These are phyloP conservation scores for Syrphus vitripennis DNA, from an alignment of 2,888 invertebrate species.

Conservation along the genomic window DNA sequence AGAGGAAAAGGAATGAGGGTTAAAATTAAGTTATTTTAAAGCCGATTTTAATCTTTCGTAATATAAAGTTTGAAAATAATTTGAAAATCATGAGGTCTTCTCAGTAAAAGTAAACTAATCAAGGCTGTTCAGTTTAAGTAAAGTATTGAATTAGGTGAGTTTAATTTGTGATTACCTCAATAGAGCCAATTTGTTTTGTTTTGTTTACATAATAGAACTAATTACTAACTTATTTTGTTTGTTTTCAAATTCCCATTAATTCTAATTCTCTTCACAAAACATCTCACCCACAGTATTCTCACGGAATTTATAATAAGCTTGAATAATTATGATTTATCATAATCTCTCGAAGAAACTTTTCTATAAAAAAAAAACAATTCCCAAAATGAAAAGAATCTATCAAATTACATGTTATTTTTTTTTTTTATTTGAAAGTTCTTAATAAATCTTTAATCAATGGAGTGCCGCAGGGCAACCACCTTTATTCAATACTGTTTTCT, in stretches of 20 bases:
- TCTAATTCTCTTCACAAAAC: too few species aligned
- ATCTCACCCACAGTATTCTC: too few species aligned
- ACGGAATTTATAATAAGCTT: too few species aligned
- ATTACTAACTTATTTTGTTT: too few species aligned
- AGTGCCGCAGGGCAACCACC: slow-evolving; percentile 59
- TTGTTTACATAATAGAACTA: too few species aligned
- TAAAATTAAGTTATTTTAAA: neutral
- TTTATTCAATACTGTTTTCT: slow-evolving; percentile 46
- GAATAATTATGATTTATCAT: neutral
- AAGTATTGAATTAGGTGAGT: too few species aligned
- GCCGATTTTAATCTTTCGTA: neutral
- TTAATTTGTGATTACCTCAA: too few species aligned
- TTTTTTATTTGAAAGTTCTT: slow-evolving; percentile 23
- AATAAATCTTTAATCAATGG: slow-evolving; percentile 66
- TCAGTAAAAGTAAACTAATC: neutral
- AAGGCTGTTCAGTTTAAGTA: neutral
- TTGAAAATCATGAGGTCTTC: neutral
- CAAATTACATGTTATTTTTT: slow-evolving; percentile 17
- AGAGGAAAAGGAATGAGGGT: neutral
- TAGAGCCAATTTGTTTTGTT: too few species aligned
- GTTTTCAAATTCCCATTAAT: too few species aligned
- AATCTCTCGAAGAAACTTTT: neutral
- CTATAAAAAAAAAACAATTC: slow-evolving; percentile 7
- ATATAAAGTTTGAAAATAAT: neutral
- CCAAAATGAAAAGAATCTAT: slow-evolving; percentile 22